phyloP scores from a whole-genome alignment of 2,797 vertebrate genomes.

The Argyrosomus regius region DNA sequence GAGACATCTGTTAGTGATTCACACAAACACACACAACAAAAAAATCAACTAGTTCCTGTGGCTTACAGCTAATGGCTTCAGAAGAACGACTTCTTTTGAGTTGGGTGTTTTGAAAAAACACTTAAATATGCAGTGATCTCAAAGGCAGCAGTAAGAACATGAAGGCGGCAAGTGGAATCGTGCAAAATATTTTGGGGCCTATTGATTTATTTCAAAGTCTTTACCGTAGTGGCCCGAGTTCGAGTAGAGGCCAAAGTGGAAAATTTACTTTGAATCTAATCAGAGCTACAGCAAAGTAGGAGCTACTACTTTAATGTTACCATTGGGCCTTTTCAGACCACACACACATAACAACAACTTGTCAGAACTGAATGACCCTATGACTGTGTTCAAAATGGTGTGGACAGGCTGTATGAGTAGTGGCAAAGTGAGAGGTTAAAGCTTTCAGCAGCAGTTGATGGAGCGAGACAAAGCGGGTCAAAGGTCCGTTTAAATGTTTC shows the following conservation, averaged over 20 bases:
- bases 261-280: not conserved
- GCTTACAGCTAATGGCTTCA: constrained; percentile 11
- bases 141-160: not conserved
- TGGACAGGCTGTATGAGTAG: constrained; percentile 34
- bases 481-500: constrained; percentile 51
- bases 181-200: not conserved
- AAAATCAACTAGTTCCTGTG: constrained; percentile 40
- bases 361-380: constrained; percentile 40
- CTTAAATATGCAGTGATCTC: constrained; percentile 13
- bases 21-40: constrained; percentile 15
- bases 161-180: constrained; percentile 12
- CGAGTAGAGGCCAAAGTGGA: not conserved
- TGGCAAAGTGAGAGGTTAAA: constrained; percentile 23
- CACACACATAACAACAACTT: constrained; percentile 2
- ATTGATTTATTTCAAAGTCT: too few relatives aligned
- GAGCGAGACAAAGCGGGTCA: constrained; percentile 52
- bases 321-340: not conserved
- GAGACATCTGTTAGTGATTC: constrained; percentile 86
- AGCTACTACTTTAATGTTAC: constrained; percentile 15
- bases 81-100: constrained; percentile 30
- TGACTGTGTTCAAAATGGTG: constrained; percentile 30
- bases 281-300: not conserved
- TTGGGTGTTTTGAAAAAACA: not conserved
- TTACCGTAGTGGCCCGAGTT: too few relatives aligned
- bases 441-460: constrained; percentile 49